Conservation (phyloP, 2,888 invertebrate species). For the Nasonia oneida region DNA sequence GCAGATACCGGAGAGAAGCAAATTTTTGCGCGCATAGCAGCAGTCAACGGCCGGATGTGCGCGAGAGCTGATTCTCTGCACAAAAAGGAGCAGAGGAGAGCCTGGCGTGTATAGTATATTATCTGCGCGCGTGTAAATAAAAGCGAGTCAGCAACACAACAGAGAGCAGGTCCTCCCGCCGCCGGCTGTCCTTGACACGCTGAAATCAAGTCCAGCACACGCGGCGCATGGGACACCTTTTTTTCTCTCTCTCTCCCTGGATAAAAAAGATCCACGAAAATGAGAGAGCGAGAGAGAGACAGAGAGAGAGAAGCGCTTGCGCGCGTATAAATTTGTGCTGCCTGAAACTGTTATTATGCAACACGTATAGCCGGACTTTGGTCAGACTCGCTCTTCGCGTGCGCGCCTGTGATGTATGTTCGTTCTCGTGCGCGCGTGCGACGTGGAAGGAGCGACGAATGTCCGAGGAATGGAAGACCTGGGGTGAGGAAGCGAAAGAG, state of each 20-base stretch:
- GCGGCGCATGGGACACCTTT: conserved; percentile 33
- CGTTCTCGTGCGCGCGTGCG: background rate
- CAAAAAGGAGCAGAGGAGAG: conserved; percentile 5
- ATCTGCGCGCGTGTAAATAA: conserved; percentile 1
- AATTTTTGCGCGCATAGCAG: background rate
- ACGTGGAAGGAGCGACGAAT: background rate
- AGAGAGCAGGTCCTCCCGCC: conserved; percentile 15
- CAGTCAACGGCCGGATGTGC: conserved; percentile 50
- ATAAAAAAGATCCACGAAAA: conserved; percentile 31
- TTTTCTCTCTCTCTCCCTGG: background rate
- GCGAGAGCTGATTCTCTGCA: background rate
- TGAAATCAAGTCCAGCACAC: conserved; percentile 72
- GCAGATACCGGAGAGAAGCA: background rate
- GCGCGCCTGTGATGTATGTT: background rate
- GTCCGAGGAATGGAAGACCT: background rate
- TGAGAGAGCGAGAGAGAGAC: background rate
- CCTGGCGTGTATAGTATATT: background rate
- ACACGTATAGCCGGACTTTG: conserved; percentile 43
- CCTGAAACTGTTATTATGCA: conserved; percentile 46
- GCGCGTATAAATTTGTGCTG: conserved; percentile 6
- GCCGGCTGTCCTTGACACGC: conserved; percentile 74
- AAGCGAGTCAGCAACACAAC: conserved; percentile 12
- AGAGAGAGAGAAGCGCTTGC: background rate
- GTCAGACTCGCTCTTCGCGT: conserved; percentile 2
- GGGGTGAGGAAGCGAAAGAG: conserved; percentile 37